A percentile compares a stretch with the other conserved stretches of the same genome.
Conservation (phyloP, 92 coral and sea anemone genomes). For the Epizoanthus scotinus region DNA sequence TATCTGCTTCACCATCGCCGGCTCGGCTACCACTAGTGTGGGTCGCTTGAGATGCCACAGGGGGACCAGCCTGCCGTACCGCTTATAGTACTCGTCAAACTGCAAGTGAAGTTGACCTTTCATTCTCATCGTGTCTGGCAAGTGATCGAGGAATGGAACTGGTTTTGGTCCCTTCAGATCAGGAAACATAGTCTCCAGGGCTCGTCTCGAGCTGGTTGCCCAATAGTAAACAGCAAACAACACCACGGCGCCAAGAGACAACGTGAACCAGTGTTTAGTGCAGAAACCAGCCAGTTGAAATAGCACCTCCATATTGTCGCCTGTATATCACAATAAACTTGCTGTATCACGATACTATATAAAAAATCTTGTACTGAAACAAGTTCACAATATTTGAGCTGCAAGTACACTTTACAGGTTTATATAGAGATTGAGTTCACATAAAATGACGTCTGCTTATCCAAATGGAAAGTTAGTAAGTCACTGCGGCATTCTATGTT, state of each 20-base stretch:
- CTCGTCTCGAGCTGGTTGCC: slow-evolving; percentile 32
- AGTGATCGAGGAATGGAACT: slow-evolving; percentile 56
- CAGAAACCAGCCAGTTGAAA: neutral
- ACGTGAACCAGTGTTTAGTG: neutral
- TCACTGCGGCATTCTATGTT: no score
- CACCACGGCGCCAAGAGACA: neutral
- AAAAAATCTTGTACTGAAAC: neutral
- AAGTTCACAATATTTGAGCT: neutral
- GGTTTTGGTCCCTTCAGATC: slow-evolving; percentile 69
- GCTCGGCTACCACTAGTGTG: slow-evolving; percentile 46
- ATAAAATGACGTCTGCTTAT: neutral
- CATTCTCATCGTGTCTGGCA: slow-evolving; percentile 31
- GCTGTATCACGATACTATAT: neutral
- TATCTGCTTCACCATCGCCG: slow-evolving; percentile 60
- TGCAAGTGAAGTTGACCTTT: slow-evolving; percentile 48
- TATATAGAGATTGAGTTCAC: neutral
- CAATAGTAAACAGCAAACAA: neutral
- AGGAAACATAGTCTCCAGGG: slow-evolving; percentile 44
- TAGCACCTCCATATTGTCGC: neutral
- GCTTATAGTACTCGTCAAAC: slow-evolving; percentile 63
- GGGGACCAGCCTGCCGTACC: slow-evolving; percentile 56
- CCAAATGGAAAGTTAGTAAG: neutral
- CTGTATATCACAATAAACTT: neutral
- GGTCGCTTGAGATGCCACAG: slow-evolving; percentile 32
- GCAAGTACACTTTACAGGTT: neutral